Evolutionary conservation across 1,140 invertebrate genomes (phyloP).

Genomic region (Apis laboriosa): DNA sequence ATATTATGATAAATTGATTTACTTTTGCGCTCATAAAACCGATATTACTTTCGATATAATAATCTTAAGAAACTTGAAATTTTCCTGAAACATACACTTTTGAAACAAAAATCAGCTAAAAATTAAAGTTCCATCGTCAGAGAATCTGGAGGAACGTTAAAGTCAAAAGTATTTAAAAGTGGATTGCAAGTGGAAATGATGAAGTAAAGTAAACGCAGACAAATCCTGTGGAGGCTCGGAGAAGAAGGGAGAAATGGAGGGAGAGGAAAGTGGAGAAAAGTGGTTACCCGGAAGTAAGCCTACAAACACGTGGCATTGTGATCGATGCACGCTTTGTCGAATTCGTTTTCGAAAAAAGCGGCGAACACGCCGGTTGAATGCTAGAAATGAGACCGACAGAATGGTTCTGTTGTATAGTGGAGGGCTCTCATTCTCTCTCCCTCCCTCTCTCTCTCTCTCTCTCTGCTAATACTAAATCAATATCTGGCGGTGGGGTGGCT

Average conservation of each 20-base stretch:
- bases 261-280: neutral
- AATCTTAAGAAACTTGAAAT: neutral
- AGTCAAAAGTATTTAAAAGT: neutral
- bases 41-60: too few relatives aligned
- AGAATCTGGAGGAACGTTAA: neutral
- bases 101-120: too few relatives aligned
- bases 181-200: neutral
- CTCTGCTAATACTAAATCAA: conserved; percentile 79
- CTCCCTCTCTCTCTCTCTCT: conserved; percentile 12
- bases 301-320: conserved; percentile 28
- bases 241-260: neutral
- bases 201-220: neutral
- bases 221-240: neutral
- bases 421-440: conserved; percentile 44
- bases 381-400: conserved; percentile 64
- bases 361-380: conserved; percentile 59
- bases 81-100: neutral
- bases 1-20: too few relatives aligned
- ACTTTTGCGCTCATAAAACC: too few relatives aligned
- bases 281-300: conserved; percentile 6
- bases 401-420: conserved; percentile 60
- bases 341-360: conserved; percentile 69
- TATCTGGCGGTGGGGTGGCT: conserved; percentile 73
- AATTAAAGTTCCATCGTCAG: neutral
- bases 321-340: conserved; percentile 42